Evolutionary conservation across 2,797 vertebrate species (phyloP).

Genomic region (Garrulus glandarius): DNA sequence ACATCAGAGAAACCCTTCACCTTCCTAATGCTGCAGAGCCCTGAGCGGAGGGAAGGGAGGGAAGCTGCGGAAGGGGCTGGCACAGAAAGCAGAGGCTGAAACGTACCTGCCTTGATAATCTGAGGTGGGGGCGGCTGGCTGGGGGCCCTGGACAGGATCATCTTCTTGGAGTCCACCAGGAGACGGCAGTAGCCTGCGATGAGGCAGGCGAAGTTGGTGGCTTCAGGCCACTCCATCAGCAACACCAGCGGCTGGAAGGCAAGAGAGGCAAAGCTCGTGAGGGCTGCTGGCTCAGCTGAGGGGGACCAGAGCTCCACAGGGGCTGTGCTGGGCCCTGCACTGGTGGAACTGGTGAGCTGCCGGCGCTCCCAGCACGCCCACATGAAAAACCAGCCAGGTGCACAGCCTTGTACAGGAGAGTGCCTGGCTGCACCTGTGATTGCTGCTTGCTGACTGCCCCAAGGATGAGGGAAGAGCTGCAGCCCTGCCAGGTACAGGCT

Average conservation of each 20-base stretch:
- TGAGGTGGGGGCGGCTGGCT: conserved; percentile 83
- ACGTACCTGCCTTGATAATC: conserved; percentile 98
- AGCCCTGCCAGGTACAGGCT: neutral
- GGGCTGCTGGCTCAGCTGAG: neutral
- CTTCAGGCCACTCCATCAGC: conserved; percentile 99
- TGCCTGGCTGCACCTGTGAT: fast-evolving
- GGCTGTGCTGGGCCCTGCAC: neutral
- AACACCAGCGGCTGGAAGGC: conserved; percentile 88
- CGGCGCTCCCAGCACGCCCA: neutral
- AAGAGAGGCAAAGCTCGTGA: neutral
- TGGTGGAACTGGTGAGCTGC: neutral
- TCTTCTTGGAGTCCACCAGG: conserved; percentile 94
- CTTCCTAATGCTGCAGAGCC: neutral
- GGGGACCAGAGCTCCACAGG: neutral
- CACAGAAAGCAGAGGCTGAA: conserved; percentile 66
- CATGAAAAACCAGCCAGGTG: neutral
- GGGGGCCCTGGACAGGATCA: conserved; percentile 87
- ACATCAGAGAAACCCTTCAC: neutral
- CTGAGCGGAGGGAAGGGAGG: neutral
- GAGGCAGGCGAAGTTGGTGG: conserved; percentile 95
- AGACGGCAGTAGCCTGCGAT: conserved; percentile 97
- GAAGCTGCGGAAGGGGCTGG: neutral
- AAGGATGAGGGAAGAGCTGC: neutral
- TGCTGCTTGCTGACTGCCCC: neutral
- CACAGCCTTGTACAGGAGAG: neutral